Evolutionary conservation across 2,888 invertebrate species (phyloP).

Genomic region (Drosophila pullipes): DNA sequence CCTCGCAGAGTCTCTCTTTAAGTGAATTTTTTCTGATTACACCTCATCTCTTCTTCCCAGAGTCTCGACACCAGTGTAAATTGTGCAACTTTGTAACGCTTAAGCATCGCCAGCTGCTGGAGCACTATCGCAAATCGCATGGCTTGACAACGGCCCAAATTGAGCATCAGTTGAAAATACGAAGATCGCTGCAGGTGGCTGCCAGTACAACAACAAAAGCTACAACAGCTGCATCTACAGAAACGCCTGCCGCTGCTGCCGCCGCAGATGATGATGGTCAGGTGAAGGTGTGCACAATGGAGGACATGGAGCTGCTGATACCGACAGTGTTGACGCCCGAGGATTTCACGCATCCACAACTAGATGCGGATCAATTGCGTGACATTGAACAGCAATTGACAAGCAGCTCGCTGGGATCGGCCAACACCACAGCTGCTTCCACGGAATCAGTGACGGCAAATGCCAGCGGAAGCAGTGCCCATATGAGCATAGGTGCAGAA

Average conservation of each 20-base stretch:
- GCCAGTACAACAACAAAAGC: background rate
- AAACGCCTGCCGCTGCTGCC: background rate
- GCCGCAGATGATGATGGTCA: slow-evolving; percentile 27
- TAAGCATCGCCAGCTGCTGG: slow-evolving; percentile 58
- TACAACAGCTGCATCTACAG: background rate
- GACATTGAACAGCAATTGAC: slow-evolving; percentile 62
- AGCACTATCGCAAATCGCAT: slow-evolving; percentile 72
- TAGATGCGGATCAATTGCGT: slow-evolving; percentile 53
- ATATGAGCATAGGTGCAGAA: slow-evolving; percentile 76
- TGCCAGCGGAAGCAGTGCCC: slow-evolving; percentile 20
- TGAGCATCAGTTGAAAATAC: slow-evolving; percentile 43
- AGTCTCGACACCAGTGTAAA: slow-evolving; percentile 64
- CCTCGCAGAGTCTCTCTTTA: background rate
- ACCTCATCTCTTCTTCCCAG: slow-evolving; percentile 7
- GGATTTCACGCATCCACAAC: slow-evolving; percentile 55
- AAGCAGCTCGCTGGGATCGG: background rate
- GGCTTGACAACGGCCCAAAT: slow-evolving; percentile 47
- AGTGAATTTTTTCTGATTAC: background rate
- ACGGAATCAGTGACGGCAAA: slow-evolving; percentile 11
- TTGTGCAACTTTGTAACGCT: slow-evolving; percentile 70
- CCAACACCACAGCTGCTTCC: background rate
- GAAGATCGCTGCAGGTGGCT: slow-evolving; percentile 19
- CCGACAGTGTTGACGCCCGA: slow-evolving; percentile 70
- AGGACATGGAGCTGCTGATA: slow-evolving; percentile 71
- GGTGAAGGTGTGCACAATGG: slow-evolving; percentile 64